A percentile compares a stretch with the other conserved stretches of the same genome.
phyloP scores from a whole-genome alignment of 2,888 invertebrate genomes.

The Lingula anatina region DNA sequence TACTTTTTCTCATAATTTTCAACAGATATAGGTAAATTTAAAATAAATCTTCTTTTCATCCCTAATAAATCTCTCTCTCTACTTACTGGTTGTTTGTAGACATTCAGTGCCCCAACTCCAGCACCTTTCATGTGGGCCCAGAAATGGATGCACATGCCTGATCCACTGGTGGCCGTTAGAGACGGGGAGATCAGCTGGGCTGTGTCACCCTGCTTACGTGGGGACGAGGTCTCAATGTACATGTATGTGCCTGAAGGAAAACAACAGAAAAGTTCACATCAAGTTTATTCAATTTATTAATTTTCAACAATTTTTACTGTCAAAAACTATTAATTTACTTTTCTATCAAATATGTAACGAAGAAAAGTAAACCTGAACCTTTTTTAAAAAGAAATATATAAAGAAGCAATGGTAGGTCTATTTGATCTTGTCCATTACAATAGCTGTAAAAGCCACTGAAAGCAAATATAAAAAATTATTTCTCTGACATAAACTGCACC shows the following conservation, averaged over 20 bases:
- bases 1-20: not conserved
- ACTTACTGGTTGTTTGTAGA: conserved; percentile 19
- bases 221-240: conserved; percentile 59
- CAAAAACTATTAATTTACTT: not conserved
- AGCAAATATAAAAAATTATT: too few species aligned
- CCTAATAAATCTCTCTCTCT: too few species aligned
- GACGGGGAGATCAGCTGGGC: conserved; percentile 53
- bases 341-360: too few species aligned
- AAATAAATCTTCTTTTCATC: too few species aligned
- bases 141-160: conserved; percentile 24
- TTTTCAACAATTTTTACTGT: not conserved
- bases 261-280: not conserved
- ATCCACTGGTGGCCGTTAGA: conserved; percentile 19
- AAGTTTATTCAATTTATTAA: not conserved
- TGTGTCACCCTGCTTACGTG: conserved; percentile 57
- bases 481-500: too few species aligned
- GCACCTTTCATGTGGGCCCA: conserved; percentile 24
- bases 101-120: conserved; percentile 17
- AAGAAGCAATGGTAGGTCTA: too few species aligned
- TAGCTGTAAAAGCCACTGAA: too few species aligned
- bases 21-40: not conserved
- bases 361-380: too few species aligned
- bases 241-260: conserved; percentile 56
- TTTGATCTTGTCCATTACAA: too few species aligned
- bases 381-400: too few species aligned